These are phyloP conservation scores for Styela plicata DNA, from an alignment of 23 tunicate species.

Conservation along the genomic window DNA sequence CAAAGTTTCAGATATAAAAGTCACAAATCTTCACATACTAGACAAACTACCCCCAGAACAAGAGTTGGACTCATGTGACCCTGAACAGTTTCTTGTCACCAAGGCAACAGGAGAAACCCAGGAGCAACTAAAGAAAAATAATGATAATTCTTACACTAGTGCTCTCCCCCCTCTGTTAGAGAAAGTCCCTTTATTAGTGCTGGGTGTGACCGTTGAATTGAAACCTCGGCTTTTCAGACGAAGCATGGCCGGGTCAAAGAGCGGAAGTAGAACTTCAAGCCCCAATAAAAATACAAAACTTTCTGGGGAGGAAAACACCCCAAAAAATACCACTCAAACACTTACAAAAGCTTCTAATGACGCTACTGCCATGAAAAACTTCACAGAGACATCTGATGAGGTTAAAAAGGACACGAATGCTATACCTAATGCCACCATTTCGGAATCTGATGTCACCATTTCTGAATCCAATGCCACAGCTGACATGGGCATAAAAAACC, in stretches of 20 bases:
- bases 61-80: constrained; percentile 1
- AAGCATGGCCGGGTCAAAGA: background rate
- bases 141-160: background rate
- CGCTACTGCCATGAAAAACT: too few relatives aligned
- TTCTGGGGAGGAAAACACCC: background rate
- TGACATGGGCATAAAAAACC: too few relatives aligned
- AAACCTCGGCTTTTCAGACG: background rate
- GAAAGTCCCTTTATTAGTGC: background rate
- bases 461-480: too few relatives aligned
- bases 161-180: background rate
- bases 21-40: constrained; percentile 2
- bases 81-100: background rate
- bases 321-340: too few relatives aligned
- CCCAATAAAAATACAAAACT: background rate
- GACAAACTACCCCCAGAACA: background rate
- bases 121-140: background rate
- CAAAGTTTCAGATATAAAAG: background rate
- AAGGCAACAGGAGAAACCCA: background rate
- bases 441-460: too few relatives aligned
- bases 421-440: too few relatives aligned
- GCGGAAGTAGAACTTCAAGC: background rate
- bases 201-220: background rate
- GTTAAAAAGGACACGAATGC: too few relatives aligned
- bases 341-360: too few relatives aligned
- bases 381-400: too few relatives aligned